Percentiles rank a stretch among this genome's conserved stretches.
These are phyloP conservation scores for Lamellibrachia columna DNA, from an alignment of 2,888 invertebrate species.

Conservation along the genomic window DNA sequence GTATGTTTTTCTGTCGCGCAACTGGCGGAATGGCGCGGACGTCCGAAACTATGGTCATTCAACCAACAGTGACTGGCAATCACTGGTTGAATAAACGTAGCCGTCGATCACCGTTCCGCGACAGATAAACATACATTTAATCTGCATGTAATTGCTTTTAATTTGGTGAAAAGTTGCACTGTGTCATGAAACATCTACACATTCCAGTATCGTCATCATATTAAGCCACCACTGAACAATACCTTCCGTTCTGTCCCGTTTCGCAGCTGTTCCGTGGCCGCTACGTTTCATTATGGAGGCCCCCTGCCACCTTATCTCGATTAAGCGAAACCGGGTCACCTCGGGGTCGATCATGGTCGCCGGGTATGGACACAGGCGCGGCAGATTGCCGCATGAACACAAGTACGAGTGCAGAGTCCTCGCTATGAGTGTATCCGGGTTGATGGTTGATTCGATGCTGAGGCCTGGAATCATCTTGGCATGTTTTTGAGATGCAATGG, in stretches of 20 bases:
- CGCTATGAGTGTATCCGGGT: neutral
- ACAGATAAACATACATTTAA: too few species aligned
- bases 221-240: too few species aligned
- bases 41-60: too few species aligned
- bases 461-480: neutral
- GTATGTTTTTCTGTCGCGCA: too few species aligned
- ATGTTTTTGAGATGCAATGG: neutral
- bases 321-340: neutral
- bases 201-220: too few species aligned
- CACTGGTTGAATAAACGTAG: too few species aligned
- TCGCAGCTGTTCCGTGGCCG: neutral
- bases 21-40: too few species aligned
- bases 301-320: neutral
- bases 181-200: too few species aligned
- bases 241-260: neutral
- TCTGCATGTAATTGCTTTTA: too few species aligned
- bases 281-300: neutral
- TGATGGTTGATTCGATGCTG: neutral
- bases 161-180: too few species aligned
- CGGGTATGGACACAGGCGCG: neutral
- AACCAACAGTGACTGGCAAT: too few species aligned
- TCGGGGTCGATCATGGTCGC: neutral
- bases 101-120: too few species aligned
- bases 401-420: neutral
- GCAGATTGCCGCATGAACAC: neutral